Evolutionary conservation across 1,140 invertebrate genomes (phyloP).

Genomic region (Formica exsecta): DNA sequence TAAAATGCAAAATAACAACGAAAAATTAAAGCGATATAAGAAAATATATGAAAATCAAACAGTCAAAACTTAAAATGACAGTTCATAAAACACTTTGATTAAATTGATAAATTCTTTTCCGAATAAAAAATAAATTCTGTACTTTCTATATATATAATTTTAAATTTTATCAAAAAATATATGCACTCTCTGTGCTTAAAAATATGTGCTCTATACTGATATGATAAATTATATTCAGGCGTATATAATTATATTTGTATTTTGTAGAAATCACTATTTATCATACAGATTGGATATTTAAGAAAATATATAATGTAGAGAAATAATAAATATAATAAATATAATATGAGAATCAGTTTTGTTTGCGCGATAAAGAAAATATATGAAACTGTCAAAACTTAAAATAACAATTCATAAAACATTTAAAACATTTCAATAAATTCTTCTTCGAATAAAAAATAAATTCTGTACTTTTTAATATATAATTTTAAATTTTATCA

Average conservation of each 20-base stretch:
- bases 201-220: background rate
- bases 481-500: conserved; percentile 8
- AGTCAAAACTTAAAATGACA: background rate
- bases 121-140: background rate
- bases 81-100: background rate
- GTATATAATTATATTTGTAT: background rate
- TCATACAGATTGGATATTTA: conserved; percentile 15
- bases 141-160: background rate
- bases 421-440: background rate
- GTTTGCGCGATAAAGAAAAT: background rate
- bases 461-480: background rate
- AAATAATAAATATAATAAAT: background rate
- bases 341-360: background rate
- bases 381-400: background rate
- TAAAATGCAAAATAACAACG: background rate
- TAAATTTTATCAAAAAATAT: background rate
- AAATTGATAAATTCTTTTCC: background rate
- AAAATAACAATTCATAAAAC: background rate
- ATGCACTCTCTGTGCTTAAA: background rate
- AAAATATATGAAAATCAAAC: background rate
- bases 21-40: background rate
- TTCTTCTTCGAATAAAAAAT: background rate
- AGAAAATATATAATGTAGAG: no score
- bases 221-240: background rate
- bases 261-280: background rate